These are phyloP conservation scores for Brachymystax lenok DNA, from an alignment of 2,797 vertebrate genomes.

Conservation along the genomic window DNA sequence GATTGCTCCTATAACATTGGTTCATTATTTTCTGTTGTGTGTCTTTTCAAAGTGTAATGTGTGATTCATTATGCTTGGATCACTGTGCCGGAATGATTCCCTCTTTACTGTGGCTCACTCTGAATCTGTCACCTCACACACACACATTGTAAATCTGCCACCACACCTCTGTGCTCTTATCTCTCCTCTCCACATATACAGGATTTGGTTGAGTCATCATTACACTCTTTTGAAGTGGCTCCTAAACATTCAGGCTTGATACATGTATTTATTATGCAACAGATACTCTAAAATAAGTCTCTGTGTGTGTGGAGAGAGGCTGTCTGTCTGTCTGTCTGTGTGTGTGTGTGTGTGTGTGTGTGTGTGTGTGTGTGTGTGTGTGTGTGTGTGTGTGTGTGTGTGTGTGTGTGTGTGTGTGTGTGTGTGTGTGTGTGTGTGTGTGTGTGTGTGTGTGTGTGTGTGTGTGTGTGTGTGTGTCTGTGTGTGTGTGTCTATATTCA, in stretches of 20 bases:
- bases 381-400: not conserved
- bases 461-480: not conserved
- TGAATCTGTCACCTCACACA: conserved; percentile 28
- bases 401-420: not conserved
- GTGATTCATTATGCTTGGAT: conserved; percentile 65
- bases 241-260: not conserved
- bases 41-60: conserved; percentile 40
- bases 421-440: not conserved
- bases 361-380: conserved; percentile 12
- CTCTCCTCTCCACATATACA: not conserved
- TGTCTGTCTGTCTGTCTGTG: conserved; percentile 1
- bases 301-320: not conserved
- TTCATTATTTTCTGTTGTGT: conserved; percentile 29
- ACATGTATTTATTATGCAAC: not conserved
- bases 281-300: not conserved
- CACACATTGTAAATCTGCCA: not conserved
- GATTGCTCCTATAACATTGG: conserved; percentile 36
- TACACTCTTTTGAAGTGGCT: not conserved
- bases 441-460: not conserved
- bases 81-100: conserved; percentile 58
- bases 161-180: conserved; percentile 49
- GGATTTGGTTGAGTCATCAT: conserved; percentile 17
- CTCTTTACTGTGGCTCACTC: conserved; percentile 54
- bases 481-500: conserved; percentile 9
- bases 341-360: conserved; percentile 4